Evolutionary conservation across 1,140 invertebrate genomes (phyloP), one percentile per base, ranked within the genome.

Genomic region (Eumeta japonica): DNA sequence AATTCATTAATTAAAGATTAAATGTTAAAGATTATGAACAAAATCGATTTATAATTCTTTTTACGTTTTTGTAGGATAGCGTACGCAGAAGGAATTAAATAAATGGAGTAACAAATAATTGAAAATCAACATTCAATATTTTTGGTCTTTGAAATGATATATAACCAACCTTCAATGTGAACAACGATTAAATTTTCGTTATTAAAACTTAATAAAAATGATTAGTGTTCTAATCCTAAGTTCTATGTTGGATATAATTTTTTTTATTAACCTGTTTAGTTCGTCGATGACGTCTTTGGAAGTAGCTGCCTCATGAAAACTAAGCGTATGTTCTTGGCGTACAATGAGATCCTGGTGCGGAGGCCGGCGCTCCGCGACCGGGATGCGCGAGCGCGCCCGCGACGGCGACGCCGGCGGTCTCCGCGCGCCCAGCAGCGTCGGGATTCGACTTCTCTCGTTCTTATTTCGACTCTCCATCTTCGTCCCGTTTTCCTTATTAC

Each of bases 211-310:
- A 7, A 24, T 24, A 7, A 24, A 7, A 7, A 24, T 24, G 7
- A 7, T 24, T 24, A n/a, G 7, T 7, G n/a, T 7, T 24, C 20
- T 24, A 24, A 7, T 24, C 7, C 20, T 7, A n/a, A 7, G 20
- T 24, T 24, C n/a, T 24, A 24, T 24, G 7, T 24, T 7, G 20
- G 20, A 24, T 12, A 10, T 9, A 35, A 35, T 16, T 32, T 12
- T 32, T 5, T 32, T 32, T 12, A 15, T 12, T 53, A 41, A 68
- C 50, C 84, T 76, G 58, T 87, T 86, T 16, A 88, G 63, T 57
- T 87, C 84, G 45, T 86, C 84, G 41, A 87, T 87, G n/a, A 87
- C 83, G 53, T 87, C 84, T 55, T 86, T 87, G 16, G 83, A 86
- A 17, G 84, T 85, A 3, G 84, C 83, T 28, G 81, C 75, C 52